These are phyloP conservation scores for Sericinus montela DNA, from an alignment of 2,888 invertebrate species.

Conservation along the genomic window DNA sequence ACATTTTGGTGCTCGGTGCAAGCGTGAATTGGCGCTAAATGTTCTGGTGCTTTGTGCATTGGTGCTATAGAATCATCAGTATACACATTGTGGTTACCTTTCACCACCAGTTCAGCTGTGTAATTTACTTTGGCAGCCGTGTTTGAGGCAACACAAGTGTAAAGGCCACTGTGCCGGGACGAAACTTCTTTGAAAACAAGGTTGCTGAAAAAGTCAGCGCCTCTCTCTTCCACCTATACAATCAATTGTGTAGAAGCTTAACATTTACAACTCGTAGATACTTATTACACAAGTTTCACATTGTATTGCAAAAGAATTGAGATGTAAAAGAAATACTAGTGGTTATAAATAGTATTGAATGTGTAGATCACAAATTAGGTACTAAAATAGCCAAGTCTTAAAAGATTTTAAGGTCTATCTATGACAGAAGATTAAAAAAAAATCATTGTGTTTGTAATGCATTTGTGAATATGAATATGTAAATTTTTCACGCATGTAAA, in stretches of 20 bases:
- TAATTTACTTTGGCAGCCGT: constrained; percentile 86
- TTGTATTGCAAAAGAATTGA: too few relatives aligned
- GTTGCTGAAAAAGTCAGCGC: constrained; percentile 87
- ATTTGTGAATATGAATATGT: too few relatives aligned
- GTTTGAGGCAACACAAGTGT: constrained; percentile 87
- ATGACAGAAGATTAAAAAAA: too few relatives aligned
- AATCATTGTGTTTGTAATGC: too few relatives aligned
- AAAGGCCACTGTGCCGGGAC: constrained; percentile 84
- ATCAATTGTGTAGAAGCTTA: constrained; percentile 34
- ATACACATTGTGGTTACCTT: constrained; percentile 76
- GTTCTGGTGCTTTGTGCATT: constrained; percentile 23
- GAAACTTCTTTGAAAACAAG: constrained; percentile 87
- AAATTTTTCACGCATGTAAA: too few relatives aligned
- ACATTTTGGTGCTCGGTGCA: constrained; percentile 25
- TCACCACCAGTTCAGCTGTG: constrained; percentile 86
- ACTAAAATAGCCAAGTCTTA: too few relatives aligned
- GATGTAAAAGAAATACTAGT: too few relatives aligned
- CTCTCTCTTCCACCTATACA: constrained; percentile 83
- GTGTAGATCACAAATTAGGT: too few relatives aligned
- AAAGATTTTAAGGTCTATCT: too few relatives aligned
- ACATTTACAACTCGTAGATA: constrained; percentile 1
- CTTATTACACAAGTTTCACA: too few relatives aligned
- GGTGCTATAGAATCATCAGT: constrained; percentile 22
- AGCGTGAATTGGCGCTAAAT: constrained; percentile 30
- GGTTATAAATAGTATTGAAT: too few relatives aligned